Evolutionary conservation across 2,797 vertebrate genomes (phyloP).

Genomic region (Chaunax sp.): DNA sequence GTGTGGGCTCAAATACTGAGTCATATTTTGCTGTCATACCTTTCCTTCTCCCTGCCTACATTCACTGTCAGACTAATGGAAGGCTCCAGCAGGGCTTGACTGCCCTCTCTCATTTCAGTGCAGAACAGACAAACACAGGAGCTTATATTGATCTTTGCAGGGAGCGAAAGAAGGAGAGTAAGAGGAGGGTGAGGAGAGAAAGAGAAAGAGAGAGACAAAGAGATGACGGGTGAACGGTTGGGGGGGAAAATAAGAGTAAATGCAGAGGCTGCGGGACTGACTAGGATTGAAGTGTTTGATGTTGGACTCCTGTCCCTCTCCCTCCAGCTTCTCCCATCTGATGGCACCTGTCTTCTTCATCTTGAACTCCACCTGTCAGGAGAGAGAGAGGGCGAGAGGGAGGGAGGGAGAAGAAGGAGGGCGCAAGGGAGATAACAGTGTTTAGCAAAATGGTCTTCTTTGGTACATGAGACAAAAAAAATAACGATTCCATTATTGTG

Average conservation of each 20-base stretch:
- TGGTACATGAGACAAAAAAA: slow-evolving; percentile 64
- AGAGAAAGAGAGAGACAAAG: slow-evolving; percentile 26
- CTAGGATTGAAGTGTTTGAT: slow-evolving; percentile 81
- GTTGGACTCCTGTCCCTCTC: slow-evolving; percentile 80
- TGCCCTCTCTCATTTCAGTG: slow-evolving; percentile 74
- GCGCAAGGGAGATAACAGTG: slow-evolving; percentile 33
- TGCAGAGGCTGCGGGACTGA: slow-evolving; percentile 67
- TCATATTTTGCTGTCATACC: slow-evolving; percentile 68
- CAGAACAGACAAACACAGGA: slow-evolving; percentile 68
- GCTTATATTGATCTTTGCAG: slow-evolving; percentile 67
- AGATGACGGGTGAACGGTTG: slow-evolving; percentile 17
- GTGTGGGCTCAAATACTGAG: slow-evolving; percentile 72
- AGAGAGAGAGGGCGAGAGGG: not conserved
- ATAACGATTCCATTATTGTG: slow-evolving; percentile 67
- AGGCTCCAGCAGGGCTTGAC: slow-evolving; percentile 57
- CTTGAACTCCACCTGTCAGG: slow-evolving; percentile 94
- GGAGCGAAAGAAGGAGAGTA: slow-evolving; percentile 17
- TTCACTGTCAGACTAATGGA: slow-evolving; percentile 73
- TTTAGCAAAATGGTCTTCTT: slow-evolving; percentile 57
- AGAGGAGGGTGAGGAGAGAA: slow-evolving; percentile 5
- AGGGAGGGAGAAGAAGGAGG: not conserved
- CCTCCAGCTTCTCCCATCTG: slow-evolving; percentile 87
- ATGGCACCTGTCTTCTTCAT: slow-evolving; percentile 95
- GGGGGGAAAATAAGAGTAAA: slow-evolving; percentile 26
- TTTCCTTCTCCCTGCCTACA: slow-evolving; percentile 65